Conservation (phyloP, 2,888 invertebrate species). For the Eupelmus urozonus region DNA sequence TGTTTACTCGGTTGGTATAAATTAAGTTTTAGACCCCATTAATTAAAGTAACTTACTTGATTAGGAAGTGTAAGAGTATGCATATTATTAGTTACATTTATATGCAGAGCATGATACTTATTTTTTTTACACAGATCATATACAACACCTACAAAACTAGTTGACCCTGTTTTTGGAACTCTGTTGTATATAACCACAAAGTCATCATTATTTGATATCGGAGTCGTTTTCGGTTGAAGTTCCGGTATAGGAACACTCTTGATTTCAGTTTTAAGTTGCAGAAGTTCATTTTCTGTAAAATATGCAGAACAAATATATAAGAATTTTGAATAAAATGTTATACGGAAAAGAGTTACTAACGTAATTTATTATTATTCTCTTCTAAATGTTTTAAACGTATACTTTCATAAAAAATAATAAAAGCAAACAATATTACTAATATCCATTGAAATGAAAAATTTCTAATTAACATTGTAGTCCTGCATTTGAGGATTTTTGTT, state of each 20-base stretch:
- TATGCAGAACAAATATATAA: not conserved
- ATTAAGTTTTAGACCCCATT: no score
- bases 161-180: constrained; percentile 98
- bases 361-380: constrained; percentile 73
- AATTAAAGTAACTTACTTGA: constrained; percentile 85
- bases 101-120: constrained; percentile 91
- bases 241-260: constrained; percentile 62
- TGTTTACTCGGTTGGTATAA: no score
- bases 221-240: constrained; percentile 58
- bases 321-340: not conserved
- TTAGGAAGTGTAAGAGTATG: constrained; percentile 96
- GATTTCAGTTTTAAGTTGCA: constrained; percentile 69
- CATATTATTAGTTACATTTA: constrained; percentile 97
- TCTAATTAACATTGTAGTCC: constrained; percentile 70
- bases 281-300: constrained; percentile 65
- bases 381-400: constrained; percentile 73
- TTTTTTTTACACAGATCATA: constrained; percentile 91
- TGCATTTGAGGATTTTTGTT: constrained; percentile 58
- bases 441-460: constrained; percentile 72
- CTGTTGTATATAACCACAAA: constrained; percentile 94
- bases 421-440: constrained; percentile 69
- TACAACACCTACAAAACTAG: constrained; percentile 94
- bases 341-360: constrained; percentile 66
- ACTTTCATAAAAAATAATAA: constrained; percentile 75
- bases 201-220: constrained; percentile 78